Evolutionary conservation across 2,888 invertebrate genomes (phyloP).

Genomic region (Morpho achilles): DNA sequence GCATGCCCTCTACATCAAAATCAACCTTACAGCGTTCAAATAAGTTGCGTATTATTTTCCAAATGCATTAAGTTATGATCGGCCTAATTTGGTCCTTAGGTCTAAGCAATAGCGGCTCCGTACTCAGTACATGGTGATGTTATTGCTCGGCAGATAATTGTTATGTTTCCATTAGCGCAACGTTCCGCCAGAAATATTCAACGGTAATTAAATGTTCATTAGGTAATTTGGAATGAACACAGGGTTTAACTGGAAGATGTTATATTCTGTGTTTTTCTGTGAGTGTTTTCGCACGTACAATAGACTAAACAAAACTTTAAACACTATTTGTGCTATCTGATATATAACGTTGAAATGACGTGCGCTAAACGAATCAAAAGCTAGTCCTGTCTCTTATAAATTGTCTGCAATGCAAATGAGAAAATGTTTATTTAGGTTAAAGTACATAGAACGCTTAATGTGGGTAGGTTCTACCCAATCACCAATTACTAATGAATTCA

Average conservation of each 20-base stretch:
- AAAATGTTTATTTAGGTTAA: no score
- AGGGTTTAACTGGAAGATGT: not conserved
- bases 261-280: not conserved
- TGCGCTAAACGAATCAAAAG: not conserved
- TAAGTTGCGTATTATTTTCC: not conserved
- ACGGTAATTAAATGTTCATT: slow-evolving; percentile 13
- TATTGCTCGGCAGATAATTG: slow-evolving; percentile 20
- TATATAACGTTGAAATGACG: no score
- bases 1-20: slow-evolving; percentile 11
- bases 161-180: slow-evolving; percentile 25
- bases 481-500: no score
- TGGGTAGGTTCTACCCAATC: no score
- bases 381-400: no score
- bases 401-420: no score
- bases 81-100: slow-evolving; percentile 14
- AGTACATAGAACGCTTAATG: no score
- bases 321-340: no score
- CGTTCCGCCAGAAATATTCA: slow-evolving; percentile 19
- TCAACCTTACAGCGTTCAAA: not conserved
- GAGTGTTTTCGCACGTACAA: not conserved
- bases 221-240: slow-evolving; percentile 1
- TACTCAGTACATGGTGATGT: not conserved
- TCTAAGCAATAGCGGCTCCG: not conserved
- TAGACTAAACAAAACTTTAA: not conserved
- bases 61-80: slow-evolving; percentile 2